phyloP scores from a whole-genome alignment of 2,888 invertebrate species.

The Nymphalis urticae region DNA sequence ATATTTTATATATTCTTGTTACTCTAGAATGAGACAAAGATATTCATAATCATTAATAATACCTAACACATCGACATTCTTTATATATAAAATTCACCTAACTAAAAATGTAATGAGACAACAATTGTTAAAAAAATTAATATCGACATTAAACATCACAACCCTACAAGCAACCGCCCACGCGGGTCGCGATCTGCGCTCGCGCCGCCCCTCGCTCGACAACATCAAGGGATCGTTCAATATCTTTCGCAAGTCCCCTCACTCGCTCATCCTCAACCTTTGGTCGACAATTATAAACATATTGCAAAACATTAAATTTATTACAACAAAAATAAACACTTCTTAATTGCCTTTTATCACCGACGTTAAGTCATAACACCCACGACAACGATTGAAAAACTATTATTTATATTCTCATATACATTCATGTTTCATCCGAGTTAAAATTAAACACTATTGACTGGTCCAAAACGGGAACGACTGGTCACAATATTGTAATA shows the following conservation, averaged over 20 bases:
- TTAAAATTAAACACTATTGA: slow-evolving; percentile 66
- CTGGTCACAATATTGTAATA: slow-evolving; percentile 72
- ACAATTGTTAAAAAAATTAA: neutral
- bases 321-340: slow-evolving; percentile 45
- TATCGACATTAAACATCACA: slow-evolving; percentile 44
- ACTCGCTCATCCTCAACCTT: slow-evolving; percentile 63
- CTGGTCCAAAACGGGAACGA: slow-evolving; percentile 57
- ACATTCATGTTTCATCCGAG: slow-evolving; percentile 52
- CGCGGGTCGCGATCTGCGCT: slow-evolving; percentile 73
- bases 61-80: too few relatives aligned
- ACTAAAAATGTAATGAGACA: too few relatives aligned
- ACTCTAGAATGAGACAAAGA: too few relatives aligned
- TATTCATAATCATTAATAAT: too few relatives aligned
- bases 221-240: slow-evolving; percentile 74
- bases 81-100: too few relatives aligned
- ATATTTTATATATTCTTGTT: too few relatives aligned
- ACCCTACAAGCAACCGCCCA: slow-evolving; percentile 66
- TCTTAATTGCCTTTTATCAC: slow-evolving; percentile 42
- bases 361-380: slow-evolving; percentile 45
- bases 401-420: slow-evolving; percentile 59
- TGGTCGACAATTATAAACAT: slow-evolving; percentile 43
- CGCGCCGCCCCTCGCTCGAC: slow-evolving; percentile 72
- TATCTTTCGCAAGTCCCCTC: slow-evolving; percentile 70
- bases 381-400: slow-evolving; percentile 48
- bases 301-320: slow-evolving; percentile 39